Evolutionary conservation across 1,140 invertebrate genomes (phyloP).

Genomic region (Anastatus disparis): DNA sequence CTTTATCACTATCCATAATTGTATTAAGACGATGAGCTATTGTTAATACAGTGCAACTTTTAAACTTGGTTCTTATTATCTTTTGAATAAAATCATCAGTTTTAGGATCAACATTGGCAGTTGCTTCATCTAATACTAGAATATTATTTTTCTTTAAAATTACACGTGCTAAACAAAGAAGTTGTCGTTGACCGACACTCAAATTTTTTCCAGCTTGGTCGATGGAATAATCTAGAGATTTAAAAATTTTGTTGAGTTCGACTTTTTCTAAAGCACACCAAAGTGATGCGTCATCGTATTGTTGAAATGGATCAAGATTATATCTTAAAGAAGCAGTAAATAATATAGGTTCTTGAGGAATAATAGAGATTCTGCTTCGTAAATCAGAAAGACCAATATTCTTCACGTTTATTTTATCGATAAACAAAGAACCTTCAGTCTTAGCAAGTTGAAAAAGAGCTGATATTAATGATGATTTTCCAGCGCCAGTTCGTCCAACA

Average conservation of each 20-base stretch:
- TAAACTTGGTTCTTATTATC: conserved; percentile 54
- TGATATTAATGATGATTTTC: conserved; percentile 19
- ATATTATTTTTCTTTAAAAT: conserved; percentile 71
- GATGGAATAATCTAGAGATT: neutral
- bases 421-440: neutral
- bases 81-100: conserved; percentile 54
- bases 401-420: conserved; percentile 4
- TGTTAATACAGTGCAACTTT: conserved; percentile 68
- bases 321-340: neutral
- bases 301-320: conserved; percentile 14
- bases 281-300: neutral
- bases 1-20: conserved; percentile 22
- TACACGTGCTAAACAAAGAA: conserved; percentile 73
- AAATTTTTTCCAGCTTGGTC: neutral
- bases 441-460: conserved; percentile 17
- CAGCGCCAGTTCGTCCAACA: conserved; percentile 27
- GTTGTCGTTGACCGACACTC: conserved; percentile 50
- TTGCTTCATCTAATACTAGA: conserved; percentile 73
- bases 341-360: conserved; percentile 15
- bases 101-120: conserved; percentile 59
- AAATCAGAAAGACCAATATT: neutral
- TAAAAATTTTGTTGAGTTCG: conserved; percentile 70
- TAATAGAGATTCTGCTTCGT: conserved; percentile 5
- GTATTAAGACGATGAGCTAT: conserved; percentile 64
- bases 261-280: conserved; percentile 22